Evolutionary conservation across 1,140 invertebrate genomes (phyloP), one percentile per base, ranked within the genome.

Genomic region (Protaetia brevitarsis): DNA sequence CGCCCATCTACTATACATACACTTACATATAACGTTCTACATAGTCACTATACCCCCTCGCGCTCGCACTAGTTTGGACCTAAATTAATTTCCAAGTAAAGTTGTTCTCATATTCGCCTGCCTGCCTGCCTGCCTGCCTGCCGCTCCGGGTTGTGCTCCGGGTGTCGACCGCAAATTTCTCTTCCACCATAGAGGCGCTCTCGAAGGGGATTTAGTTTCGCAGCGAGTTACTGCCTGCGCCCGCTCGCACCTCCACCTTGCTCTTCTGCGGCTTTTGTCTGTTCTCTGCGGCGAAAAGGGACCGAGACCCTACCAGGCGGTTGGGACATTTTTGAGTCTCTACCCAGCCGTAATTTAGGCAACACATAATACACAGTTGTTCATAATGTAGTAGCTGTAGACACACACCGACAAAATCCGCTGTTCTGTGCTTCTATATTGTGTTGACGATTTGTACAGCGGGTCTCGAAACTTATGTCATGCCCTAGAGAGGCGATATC

Each of bases 31-130:
- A 19, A 51, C 41, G 41, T 51, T 51, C 41, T 51, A 51, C 41
- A 51, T 51, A 51, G 41, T 51, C 26, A 51, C 41, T 51, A 23
- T 51, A 51, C 13, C 41, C 13, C 37, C 37, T 23, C 16, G 19
- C 21, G 41, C 65, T 26, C 45, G 28, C 21, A 51, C 30, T 41
- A 51, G 30, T 63, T 63, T 63, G 73, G 73, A 75, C 73, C 71
- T 68, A 73, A 73, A 75, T 75, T 75, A 75, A 75, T 73, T 75
- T 75, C 71, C n/a, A 67, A 73, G 70, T 74, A 66, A 72, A 74
- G 70, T 69, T 73, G 61, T 67, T 66, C 68, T 70, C 69, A 69
- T 65, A 51, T 51, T 19, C 19, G 8, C 21, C 19, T 51, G 41
- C 41, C n/a, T n/a, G n/a, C n/a, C n/a, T 23, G 19, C 34, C 34